Evolutionary conservation across 2,113 vertebrate species (phyloP).

Genomic region (Gyps fulvus): DNA sequence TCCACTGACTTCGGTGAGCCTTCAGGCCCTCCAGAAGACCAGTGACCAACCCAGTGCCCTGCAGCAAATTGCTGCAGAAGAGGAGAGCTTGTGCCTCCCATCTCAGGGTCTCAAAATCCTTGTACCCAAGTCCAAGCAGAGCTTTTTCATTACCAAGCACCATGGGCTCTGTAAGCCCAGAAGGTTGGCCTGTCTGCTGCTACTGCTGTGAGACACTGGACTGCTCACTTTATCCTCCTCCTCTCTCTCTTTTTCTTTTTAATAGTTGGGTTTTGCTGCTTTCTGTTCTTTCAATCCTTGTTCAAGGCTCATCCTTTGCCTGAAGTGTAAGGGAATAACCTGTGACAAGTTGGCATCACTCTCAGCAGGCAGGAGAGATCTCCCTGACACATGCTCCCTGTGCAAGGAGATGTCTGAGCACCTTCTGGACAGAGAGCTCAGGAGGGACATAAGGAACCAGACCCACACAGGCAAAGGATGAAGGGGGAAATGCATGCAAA

Average conservation of each 20-base stretch:
- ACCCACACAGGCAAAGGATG: background rate
- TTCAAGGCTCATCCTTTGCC: background rate
- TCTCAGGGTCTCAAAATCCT: background rate
- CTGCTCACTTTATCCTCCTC: background rate
- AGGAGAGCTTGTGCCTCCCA: background rate
- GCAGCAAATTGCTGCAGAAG: background rate
- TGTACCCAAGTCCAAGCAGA: background rate
- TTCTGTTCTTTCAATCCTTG: background rate
- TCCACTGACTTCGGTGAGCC: fast-evolving
- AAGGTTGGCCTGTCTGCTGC: background rate
- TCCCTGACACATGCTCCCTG: background rate
- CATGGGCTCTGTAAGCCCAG: background rate
- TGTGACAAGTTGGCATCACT: background rate
- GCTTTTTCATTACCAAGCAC: background rate
- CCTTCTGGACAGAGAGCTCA: background rate
- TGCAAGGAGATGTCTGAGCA: background rate
- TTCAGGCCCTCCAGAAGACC: background rate
- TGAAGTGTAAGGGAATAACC: background rate
- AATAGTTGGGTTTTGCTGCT: background rate
- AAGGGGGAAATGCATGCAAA: background rate
- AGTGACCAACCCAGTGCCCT: background rate
- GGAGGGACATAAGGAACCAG: background rate
- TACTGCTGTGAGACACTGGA: background rate
- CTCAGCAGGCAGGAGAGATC: background rate
- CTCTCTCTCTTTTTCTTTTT: background rate